These are phyloP conservation scores for Axis porcinus DNA, from an alignment of 2,113 vertebrate species.

Conservation along the genomic window DNA sequence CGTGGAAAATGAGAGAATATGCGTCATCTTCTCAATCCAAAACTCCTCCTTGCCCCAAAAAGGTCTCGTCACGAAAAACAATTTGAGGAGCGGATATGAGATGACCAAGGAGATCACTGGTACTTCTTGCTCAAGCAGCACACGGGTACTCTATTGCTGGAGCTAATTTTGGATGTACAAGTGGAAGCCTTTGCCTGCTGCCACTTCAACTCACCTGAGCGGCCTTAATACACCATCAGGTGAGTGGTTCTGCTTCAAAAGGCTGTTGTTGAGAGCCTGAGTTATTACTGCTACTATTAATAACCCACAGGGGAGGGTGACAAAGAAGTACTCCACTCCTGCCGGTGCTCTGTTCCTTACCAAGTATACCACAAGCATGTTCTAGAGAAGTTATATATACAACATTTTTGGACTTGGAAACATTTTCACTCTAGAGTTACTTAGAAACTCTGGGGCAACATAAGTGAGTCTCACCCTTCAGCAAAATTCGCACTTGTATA, in stretches of 20 bases:
- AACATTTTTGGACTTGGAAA: background rate
- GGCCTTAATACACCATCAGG: rapidly evolving
- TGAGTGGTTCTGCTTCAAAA: rapidly evolving
- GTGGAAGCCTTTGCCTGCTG: background rate
- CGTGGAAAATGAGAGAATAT: background rate
- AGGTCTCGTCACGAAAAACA: background rate
- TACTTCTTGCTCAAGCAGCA: background rate
- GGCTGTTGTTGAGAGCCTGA: background rate
- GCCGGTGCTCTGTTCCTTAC: background rate
- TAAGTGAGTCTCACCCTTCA: background rate
- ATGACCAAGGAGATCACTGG: rapidly evolving
- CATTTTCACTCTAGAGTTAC: background rate
- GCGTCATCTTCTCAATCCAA: background rate
- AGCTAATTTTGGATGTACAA: background rate
- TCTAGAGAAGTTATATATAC: background rate
- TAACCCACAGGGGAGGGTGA: background rate
- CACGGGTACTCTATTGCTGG: rapidly evolving
- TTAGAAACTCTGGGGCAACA: background rate
- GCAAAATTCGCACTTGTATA: background rate
- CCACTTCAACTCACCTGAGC: background rate
- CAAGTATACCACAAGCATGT: background rate
- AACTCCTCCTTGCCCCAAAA: background rate
- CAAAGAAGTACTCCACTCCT: background rate
- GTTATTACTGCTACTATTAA: too few species aligned
- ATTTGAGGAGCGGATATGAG: background rate